These are phyloP conservation scores for Scaptomyza pallida DNA, from an alignment of 1,140 invertebrate genomes.

Conservation along the genomic window DNA sequence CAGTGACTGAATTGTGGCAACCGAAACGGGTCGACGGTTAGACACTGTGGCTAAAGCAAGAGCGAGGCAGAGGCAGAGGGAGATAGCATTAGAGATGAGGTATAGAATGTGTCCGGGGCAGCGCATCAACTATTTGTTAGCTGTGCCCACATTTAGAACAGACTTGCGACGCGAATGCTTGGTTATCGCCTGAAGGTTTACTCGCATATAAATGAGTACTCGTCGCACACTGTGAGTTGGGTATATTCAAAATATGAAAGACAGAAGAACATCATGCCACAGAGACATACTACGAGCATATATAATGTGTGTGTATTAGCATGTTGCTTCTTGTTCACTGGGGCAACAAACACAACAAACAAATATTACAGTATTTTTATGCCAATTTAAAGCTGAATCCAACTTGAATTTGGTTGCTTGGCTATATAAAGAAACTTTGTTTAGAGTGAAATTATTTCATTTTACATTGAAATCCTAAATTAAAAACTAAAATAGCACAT, in stretches of 20 bases:
- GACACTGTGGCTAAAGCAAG: neutral
- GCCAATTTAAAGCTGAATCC: too few relatives aligned
- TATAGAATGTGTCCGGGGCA: neutral
- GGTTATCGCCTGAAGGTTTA: neutral
- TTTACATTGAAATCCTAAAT: too few relatives aligned
- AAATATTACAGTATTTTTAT: neutral
- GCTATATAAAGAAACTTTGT: too few relatives aligned
- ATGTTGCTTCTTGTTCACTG: too few relatives aligned
- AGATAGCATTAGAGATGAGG: too few relatives aligned
- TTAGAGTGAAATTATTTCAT: too few relatives aligned
- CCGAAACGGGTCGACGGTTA: neutral
- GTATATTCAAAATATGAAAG: neutral
- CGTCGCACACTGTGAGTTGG: neutral
- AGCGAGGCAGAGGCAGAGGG: too few relatives aligned
- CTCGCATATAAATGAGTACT: conserved; percentile 2
- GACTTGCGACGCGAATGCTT: conserved; percentile 7
- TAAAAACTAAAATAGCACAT: too few relatives aligned
- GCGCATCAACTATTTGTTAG: conserved; percentile 52
- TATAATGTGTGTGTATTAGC: neutral
- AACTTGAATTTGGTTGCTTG: too few relatives aligned
- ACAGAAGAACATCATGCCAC: neutral
- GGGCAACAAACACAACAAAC: too few relatives aligned
- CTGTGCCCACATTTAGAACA: conserved; percentile 30
- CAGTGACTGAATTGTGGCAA: conserved; percentile 18
- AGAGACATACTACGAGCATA: neutral